phyloP scores from a whole-genome alignment of 2,113 vertebrate species.

The Stigmatopora nigra region DNA sequence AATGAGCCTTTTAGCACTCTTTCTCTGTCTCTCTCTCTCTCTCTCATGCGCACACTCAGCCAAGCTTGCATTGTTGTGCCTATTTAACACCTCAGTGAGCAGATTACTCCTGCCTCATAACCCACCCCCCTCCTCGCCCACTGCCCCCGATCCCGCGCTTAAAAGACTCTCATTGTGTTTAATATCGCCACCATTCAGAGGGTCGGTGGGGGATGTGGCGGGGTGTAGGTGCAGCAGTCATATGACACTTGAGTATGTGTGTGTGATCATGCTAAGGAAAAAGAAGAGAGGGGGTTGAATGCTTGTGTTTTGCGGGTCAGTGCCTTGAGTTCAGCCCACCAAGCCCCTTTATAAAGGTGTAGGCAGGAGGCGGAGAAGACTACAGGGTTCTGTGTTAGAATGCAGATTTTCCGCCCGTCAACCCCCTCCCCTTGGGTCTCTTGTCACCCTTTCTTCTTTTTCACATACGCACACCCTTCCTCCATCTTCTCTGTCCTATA shows the following conservation, averaged over 20 bases:
- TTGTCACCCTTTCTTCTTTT: slow-evolving; percentile 55
- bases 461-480: slow-evolving; percentile 46
- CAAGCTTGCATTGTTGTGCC: slow-evolving; percentile 65
- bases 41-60: slow-evolving; percentile 28
- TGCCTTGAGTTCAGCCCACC: slow-evolving; percentile 57
- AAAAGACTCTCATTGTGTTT: slow-evolving; percentile 71
- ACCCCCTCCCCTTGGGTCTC: slow-evolving; percentile 25
- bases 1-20: slow-evolving; percentile 62
- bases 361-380: slow-evolving; percentile 13
- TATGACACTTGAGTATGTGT: slow-evolving; percentile 55
- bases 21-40: slow-evolving; percentile 5
- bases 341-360: slow-evolving; percentile 57
- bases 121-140: slow-evolving; percentile 16
- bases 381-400: slow-evolving; percentile 50
- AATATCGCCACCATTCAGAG: slow-evolving; percentile 59
- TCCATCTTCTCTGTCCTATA: slow-evolving; percentile 50
- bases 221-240: slow-evolving; percentile 45
- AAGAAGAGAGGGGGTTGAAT: slow-evolving; percentile 24
- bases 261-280: slow-evolving; percentile 36
- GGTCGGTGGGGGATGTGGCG: slow-evolving; percentile 41
- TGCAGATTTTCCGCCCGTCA: slow-evolving; percentile 32
- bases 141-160: slow-evolving; percentile 61
- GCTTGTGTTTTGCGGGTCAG: slow-evolving; percentile 66
- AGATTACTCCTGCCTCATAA: slow-evolving; percentile 51
- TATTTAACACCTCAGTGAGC: slow-evolving; percentile 72